Evolutionary conservation across 2,797 vertebrate species (phyloP).

Genomic region (Phoeniculus purpureus): DNA sequence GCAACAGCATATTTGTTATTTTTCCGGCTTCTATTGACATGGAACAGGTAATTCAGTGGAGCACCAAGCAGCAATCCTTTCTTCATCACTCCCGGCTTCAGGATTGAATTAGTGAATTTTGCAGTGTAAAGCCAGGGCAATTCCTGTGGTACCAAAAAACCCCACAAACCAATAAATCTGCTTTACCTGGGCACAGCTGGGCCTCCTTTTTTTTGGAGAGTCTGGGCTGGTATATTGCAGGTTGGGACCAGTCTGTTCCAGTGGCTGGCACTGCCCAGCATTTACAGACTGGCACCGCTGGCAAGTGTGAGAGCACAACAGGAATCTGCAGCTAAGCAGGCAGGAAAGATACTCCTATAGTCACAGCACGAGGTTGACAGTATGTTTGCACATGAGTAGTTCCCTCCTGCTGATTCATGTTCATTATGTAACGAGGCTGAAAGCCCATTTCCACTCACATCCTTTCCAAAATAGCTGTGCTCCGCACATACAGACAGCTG

Average conservation of each 20-base stretch:
- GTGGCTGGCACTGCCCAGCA: rapidly evolving
- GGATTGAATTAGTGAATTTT: slow-evolving; percentile 19
- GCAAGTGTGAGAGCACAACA: rapidly evolving
- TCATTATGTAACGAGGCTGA: slow-evolving; percentile 8
- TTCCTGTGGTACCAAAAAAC: not conserved
- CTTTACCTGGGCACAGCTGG: not conserved
- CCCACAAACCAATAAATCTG: slow-evolving; percentile 20
- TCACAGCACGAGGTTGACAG: not conserved
- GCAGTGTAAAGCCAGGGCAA: not conserved
- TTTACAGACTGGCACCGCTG: rapidly evolving
- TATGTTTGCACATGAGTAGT: not conserved
- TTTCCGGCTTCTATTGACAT: not conserved
- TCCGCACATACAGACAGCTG: not conserved
- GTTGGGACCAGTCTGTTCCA: too few species aligned
- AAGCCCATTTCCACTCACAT: not conserved
- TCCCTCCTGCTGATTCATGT: not conserved
- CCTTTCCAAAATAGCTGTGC: not conserved
- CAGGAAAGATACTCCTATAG: not conserved
- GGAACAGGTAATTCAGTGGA: not conserved
- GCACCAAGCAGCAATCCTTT: not conserved
- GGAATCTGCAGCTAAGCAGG: not conserved
- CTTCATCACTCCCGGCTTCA: not conserved
- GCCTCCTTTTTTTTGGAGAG: not conserved
- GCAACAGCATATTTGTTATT: not conserved
- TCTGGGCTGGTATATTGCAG: not conserved